A percentile compares a stretch with the other conserved stretches of the same genome.
phyloP scores from a whole-genome alignment of 2,113 vertebrate species.

The Bagarius yarrelli region DNA sequence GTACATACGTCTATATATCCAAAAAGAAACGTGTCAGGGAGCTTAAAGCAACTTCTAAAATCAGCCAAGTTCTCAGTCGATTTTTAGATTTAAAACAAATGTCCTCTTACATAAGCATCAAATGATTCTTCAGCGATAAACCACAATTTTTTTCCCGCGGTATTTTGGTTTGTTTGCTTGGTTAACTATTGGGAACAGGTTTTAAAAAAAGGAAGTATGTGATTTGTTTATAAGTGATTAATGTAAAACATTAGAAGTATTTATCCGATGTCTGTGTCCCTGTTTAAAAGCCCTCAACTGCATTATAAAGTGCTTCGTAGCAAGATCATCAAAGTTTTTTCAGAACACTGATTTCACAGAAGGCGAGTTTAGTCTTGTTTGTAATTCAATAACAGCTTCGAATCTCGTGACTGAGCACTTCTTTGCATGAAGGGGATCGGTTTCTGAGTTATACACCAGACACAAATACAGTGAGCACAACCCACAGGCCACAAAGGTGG shows the following conservation, averaged over 20 bases:
- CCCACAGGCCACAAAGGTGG: slow-evolving; percentile 43
- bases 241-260: background rate
- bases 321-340: background rate
- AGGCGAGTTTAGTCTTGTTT: slow-evolving; percentile 9
- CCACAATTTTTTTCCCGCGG: no score
- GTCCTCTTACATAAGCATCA: background rate
- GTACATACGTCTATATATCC: no score
- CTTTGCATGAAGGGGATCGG: background rate
- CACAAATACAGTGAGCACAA: background rate
- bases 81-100: no score
- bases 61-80: no score
- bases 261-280: background rate
- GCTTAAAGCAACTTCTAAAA: no score
- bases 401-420: background rate
- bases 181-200: background rate
- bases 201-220: background rate
- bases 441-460: background rate
- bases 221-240: background rate
- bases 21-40: no score
- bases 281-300: background rate
- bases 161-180: background rate
- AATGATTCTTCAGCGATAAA: background rate
- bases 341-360: background rate
- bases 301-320: background rate
- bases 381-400: background rate